phyloP scores from a whole-genome alignment of 1,140 invertebrate species.

The Musca vetustissima region DNA sequence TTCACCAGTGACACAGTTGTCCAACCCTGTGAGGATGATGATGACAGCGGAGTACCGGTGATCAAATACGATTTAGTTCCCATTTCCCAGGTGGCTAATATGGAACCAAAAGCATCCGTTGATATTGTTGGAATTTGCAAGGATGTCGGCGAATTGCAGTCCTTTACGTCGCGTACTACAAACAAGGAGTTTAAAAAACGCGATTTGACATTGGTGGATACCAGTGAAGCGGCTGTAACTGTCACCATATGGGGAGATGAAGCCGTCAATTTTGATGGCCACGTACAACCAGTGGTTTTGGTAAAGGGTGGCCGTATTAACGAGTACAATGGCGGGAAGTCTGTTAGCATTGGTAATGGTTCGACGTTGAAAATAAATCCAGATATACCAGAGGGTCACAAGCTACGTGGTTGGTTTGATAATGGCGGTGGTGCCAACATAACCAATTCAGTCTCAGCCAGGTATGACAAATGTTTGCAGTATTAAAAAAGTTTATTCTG shows the following conservation, averaged over 20 bases:
- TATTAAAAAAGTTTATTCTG: neutral
- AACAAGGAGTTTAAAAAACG: constrained; percentile 87
- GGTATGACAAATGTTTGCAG: constrained; percentile 38
- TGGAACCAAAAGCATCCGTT: constrained; percentile 68
- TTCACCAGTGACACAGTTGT: constrained; percentile 81
- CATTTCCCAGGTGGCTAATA: constrained; percentile 73
- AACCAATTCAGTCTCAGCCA: constrained; percentile 65
- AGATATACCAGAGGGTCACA: constrained; percentile 83
- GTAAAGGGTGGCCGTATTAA: constrained; percentile 76
- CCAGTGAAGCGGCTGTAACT: constrained; percentile 73
- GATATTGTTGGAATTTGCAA: constrained; percentile 93
- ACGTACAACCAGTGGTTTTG: constrained; percentile 76
- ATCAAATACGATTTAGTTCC: constrained; percentile 82
- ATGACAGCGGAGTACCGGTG: constrained; percentile 65
- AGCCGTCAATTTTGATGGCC: constrained; percentile 82
- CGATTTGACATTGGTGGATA: constrained; percentile 86
- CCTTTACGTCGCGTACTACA: constrained; percentile 71
- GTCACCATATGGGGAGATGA: constrained; percentile 78
- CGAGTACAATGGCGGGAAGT: constrained; percentile 76
- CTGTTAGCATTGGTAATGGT: constrained; percentile 55
- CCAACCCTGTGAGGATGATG: constrained; percentile 66
- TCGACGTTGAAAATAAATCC: constrained; percentile 79
- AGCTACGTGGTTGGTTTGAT: constrained; percentile 88
- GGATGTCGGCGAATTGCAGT: constrained; percentile 68
- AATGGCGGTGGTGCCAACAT: constrained; percentile 67